These are phyloP conservation scores for Unio pictorum DNA, from an alignment of 2,888 invertebrate genomes.

Conservation along the genomic window DNA sequence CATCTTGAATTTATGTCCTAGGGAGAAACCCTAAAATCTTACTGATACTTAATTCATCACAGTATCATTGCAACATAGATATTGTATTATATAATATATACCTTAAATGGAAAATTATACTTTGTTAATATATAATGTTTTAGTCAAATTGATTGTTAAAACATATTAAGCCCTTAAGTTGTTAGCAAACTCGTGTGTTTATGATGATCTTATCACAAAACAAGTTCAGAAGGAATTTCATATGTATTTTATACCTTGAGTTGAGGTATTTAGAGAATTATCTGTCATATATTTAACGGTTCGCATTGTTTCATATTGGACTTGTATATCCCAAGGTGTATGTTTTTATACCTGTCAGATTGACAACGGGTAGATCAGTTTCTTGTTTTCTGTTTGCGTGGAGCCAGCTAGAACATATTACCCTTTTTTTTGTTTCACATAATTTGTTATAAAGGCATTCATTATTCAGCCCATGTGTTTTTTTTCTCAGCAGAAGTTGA, in stretches of 20 bases:
- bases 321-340: neutral
- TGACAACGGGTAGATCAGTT: conserved; percentile 37
- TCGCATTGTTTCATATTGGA: conserved; percentile 7
- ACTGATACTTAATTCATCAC: conserved; percentile 12
- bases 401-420: conserved; percentile 33
- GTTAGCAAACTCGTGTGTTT: conserved; percentile 37
- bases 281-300: conserved; percentile 2
- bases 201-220: conserved; percentile 19
- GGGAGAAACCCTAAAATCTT: no score
- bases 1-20: no score
- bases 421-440: conserved; percentile 33
- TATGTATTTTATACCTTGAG: neutral
- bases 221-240: neutral
- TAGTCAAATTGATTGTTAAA: conserved; percentile 52
- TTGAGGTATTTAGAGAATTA: neutral
- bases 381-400: conserved; percentile 38
- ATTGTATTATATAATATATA: conserved; percentile 50
- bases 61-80: conserved; percentile 36
- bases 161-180: conserved; percentile 53
- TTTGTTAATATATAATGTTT: conserved; percentile 48
- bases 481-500: conserved; percentile 15
- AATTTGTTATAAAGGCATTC: conserved; percentile 38
- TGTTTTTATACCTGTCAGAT: conserved; percentile 10
- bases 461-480: conserved; percentile 50
- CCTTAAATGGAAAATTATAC: conserved; percentile 37